phyloP scores from a whole-genome alignment of 2,113 vertebrate species.

The Etheostoma cragini region DNA sequence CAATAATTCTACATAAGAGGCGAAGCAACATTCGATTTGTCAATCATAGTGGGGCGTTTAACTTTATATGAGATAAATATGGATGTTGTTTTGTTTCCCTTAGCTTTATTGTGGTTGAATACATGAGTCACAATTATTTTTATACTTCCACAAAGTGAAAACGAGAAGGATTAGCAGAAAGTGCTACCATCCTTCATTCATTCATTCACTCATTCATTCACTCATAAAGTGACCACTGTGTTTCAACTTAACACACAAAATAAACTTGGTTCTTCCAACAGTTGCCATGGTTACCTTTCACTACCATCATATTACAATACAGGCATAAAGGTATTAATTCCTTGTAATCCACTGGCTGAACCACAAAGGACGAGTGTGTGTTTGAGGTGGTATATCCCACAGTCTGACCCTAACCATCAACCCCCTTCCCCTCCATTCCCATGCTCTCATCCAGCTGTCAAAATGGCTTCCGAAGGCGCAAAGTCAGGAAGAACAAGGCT shows the following conservation, averaged over 20 bases:
- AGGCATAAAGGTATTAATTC: neutral
- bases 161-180: neutral
- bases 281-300: neutral
- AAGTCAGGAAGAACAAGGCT: conserved; percentile 34
- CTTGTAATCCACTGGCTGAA: neutral
- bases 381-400: conserved; percentile 58
- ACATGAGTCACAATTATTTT: no score
- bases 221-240: no score
- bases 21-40: neutral
- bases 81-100: neutral
- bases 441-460: conserved; percentile 68
- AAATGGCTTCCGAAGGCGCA: conserved; percentile 43
- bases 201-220: neutral
- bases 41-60: neutral
- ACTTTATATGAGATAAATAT: neutral
- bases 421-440: conserved; percentile 30
- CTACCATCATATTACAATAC: neutral
- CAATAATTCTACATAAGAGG: neutral
- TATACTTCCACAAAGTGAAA: neutral
- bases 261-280: neutral
- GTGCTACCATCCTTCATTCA: neutral
- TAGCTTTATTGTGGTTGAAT: no score
- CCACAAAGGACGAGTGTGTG: conserved; percentile 43
- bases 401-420: conserved; percentile 62
- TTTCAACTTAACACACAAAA: no score